Base-by-base conservation (phyloP, 1,140 invertebrate species). In the Branchinecta lindahli region DNA sequence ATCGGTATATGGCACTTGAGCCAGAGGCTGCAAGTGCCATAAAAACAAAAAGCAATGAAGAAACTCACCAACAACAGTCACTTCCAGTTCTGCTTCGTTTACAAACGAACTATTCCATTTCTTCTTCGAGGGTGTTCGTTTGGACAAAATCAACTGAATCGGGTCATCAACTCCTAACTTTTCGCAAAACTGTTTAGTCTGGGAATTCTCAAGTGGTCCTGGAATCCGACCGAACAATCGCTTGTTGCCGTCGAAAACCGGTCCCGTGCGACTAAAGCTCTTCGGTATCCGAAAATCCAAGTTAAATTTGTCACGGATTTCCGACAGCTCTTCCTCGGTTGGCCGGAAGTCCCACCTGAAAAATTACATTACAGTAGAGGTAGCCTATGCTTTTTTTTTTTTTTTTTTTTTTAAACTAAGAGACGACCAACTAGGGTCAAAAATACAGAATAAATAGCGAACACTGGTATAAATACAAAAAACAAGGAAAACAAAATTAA, bases 121-220 rank as follows among this genome's bases (percentile, higher is more conserved):
- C n/a, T 21, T 21, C 67, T 69, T 70, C 5, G 45, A 33, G 46
- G 69, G 12, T 12, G 18, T 18, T 45, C 15, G 18, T 8, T 71
- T 44, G 18, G 15, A 44, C 20, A 73, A 45, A 20, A 82, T 73
- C 12, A 77, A 73, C 46, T 75, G 74, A 73, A 82, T 78, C 2
- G 92, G 90, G 82, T 94, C 90, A 72, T 86, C 85, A 12, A 94
- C 83, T 8, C 84, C 83, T 18, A 97, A 78, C 76, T 82, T 86
- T n/a, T 87, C 82, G 81, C 93, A 96, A 69, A 97, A 85, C 61
- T 83, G 76, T 8, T 82, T 83, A 8, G 91, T 94, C 78, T 96
- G 94, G 18, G 87, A 84, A 81, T 96, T 96, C 12, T 85, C 76
- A 70, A 83, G 78, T 0, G 85, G 80, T 66, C 78, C 75, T 0